Evolutionary conservation across 1,140 invertebrate species (phyloP).

Genomic region (Phthorimaea operculella): DNA sequence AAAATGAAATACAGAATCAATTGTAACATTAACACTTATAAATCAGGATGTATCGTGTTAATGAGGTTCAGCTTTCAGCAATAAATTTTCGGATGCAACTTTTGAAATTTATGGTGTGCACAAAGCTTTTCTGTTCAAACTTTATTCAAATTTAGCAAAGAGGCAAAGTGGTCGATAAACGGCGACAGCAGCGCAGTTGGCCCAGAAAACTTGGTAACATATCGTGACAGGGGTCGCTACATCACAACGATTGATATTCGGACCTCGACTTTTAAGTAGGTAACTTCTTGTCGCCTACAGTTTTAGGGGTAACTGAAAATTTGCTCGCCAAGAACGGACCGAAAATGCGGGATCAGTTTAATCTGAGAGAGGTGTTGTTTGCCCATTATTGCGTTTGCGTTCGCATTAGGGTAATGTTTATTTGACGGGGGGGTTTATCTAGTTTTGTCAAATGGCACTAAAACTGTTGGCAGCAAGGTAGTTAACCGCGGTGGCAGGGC

Average conservation of each 20-base stretch:
- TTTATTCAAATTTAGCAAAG: neutral
- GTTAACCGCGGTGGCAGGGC: constrained; percentile 57
- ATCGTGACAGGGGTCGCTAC: constrained; percentile 5
- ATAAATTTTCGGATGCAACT: too few species aligned
- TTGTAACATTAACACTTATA: too few species aligned
- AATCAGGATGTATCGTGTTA: too few species aligned
- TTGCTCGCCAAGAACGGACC: neutral
- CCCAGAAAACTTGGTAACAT: constrained; percentile 2
- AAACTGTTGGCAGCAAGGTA: constrained; percentile 64
- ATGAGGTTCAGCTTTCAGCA: too few species aligned
- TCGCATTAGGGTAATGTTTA: constrained; percentile 61
- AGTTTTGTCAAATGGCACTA: constrained; percentile 61
- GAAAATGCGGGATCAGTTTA: constrained; percentile 1
- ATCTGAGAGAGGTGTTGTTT: constrained; percentile 26
- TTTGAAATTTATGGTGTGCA: too few species aligned
- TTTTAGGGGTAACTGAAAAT: constrained; percentile 1
- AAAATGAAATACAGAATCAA: too few species aligned
- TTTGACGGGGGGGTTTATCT: constrained; percentile 58
- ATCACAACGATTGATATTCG: constrained; percentile 5
- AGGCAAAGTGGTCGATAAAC: neutral
- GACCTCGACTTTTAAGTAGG: constrained; percentile 1
- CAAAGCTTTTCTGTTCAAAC: neutral
- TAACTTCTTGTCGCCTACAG: constrained; percentile 1
- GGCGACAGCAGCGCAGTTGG: constrained; percentile 5
- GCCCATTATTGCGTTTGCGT: constrained; percentile 47